Percentiles rank a stretch among this genome's conserved stretches.
These are phyloP conservation scores for Samia ricini DNA, from an alignment of 1,140 invertebrate genomes.

Conservation along the genomic window DNA sequence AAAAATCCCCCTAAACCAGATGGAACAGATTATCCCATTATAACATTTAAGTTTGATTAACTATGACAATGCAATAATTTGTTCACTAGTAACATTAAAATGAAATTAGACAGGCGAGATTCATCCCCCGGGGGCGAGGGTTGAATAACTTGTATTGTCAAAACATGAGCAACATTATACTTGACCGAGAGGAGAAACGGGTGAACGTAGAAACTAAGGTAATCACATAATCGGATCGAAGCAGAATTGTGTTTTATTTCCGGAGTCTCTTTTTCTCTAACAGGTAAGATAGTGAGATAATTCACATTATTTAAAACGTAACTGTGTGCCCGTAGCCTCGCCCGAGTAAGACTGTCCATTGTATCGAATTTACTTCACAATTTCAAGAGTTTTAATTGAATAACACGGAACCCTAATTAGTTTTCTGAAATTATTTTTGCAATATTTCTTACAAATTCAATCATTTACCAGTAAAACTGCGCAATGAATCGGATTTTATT, in stretches of 20 bases:
- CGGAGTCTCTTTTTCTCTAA: neutral
- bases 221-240: conserved; percentile 62
- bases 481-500: no score
- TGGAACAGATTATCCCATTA: conserved; percentile 61
- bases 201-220: conserved; percentile 47
- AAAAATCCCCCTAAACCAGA: conserved; percentile 57
- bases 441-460: no score
- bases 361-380: no score
- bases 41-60: conserved; percentile 55
- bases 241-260: conserved; percentile 11
- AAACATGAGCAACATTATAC: conserved; percentile 60
- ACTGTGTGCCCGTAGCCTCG: no score
- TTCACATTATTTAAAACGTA: no score
- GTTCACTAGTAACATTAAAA: conserved; percentile 68
- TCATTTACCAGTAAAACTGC: no score
- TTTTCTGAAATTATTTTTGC: no score
- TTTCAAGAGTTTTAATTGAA: no score
- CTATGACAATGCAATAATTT: conserved; percentile 70
- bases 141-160: conserved; percentile 51
- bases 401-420: no score
- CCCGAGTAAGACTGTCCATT: no score
- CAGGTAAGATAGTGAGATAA: neutral
- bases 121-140: conserved; percentile 39
- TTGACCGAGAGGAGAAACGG: conserved; percentile 32
- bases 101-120: conserved; percentile 57